Conservation (phyloP, 2,888 invertebrate species). For the Mesochorus sp. region DNA sequence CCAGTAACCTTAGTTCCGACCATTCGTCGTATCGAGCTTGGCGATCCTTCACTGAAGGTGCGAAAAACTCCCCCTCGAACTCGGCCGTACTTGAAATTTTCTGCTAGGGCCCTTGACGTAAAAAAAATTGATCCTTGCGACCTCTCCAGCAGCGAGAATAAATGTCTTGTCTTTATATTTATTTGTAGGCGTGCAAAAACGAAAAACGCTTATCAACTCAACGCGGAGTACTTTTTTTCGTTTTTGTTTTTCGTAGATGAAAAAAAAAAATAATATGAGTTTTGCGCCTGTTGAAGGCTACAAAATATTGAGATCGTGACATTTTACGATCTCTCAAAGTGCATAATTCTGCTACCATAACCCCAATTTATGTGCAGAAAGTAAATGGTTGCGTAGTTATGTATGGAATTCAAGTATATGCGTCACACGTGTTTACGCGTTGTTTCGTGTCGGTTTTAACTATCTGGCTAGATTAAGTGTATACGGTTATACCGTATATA, state of each 20-base stretch:
- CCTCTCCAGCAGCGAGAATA: background rate
- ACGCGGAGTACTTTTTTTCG: too few species aligned
- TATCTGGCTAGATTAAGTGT: constrained; percentile 47
- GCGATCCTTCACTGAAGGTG: constrained; percentile 29
- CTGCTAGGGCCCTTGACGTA: background rate
- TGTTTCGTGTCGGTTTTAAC: constrained; percentile 51
- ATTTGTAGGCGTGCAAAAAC: too few species aligned
- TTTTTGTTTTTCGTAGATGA: too few species aligned
- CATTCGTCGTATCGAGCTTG: background rate
- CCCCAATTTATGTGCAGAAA: background rate
- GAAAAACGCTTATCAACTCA: too few species aligned
- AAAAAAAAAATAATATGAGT: too few species aligned
- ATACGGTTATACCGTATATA: constrained; percentile 53
- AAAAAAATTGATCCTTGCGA: constrained; percentile 31
- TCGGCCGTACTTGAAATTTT: constrained; percentile 13
- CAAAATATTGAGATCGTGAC: too few species aligned
- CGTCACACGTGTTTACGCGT: constrained; percentile 55
- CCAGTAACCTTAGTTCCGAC: background rate
- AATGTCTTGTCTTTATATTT: background rate
- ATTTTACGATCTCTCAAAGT: too few species aligned
- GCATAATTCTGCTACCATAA: too few species aligned
- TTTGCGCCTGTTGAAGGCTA: too few species aligned
- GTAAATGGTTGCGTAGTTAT: background rate
- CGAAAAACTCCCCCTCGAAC: constrained; percentile 14
- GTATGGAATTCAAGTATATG: constrained; percentile 40